These are phyloP conservation scores for Heterodera filipjevi DNA, from an alignment of 2,888 invertebrate species.

Conservation along the genomic window DNA sequence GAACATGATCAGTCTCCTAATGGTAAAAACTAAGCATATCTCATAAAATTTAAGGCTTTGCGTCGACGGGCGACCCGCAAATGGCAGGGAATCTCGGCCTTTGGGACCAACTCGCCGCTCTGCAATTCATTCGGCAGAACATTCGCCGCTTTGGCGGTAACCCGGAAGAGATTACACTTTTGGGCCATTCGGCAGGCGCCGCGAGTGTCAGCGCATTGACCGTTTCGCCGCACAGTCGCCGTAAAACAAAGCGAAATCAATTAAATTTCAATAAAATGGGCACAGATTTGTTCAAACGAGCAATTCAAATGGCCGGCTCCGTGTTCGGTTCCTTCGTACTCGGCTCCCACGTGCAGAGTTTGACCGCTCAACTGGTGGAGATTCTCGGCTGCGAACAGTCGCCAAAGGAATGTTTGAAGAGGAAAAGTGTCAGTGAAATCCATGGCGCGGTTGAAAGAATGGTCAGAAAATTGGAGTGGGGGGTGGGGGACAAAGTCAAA, in stretches of 20 bases:
- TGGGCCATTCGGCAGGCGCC: conserved; percentile 19
- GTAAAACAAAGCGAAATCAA: not conserved
- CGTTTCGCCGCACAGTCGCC: conserved; percentile 15
- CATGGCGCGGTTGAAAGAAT: not conserved
- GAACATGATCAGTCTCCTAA: not conserved
- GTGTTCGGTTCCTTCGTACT: not conserved
- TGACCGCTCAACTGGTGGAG: conserved; percentile 2
- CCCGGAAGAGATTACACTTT: conserved; percentile 15
- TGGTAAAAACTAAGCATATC: not conserved
- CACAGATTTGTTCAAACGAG: conserved; percentile 9
- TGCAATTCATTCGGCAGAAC: conserved; percentile 13
- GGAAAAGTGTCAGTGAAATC: conserved; percentile 1
- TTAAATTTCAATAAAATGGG: not conserved
- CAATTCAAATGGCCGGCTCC: conserved; percentile 29
- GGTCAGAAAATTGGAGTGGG: not conserved
- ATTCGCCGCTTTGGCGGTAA: conserved; percentile 21
- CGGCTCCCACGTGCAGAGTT: not conserved
- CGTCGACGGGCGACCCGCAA: conserved; percentile 4
- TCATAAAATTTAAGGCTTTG: conserved; percentile 4
- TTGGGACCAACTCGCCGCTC: conserved; percentile 19
- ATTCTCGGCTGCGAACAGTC: not conserved
- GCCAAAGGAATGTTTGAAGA: not conserved
- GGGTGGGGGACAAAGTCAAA: not conserved
- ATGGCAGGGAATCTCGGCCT: conserved; percentile 24
- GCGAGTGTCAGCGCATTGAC: conserved; percentile 14